phyloP scores from a whole-genome alignment of 2,888 invertebrate genomes.

The Timema podura region DNA sequence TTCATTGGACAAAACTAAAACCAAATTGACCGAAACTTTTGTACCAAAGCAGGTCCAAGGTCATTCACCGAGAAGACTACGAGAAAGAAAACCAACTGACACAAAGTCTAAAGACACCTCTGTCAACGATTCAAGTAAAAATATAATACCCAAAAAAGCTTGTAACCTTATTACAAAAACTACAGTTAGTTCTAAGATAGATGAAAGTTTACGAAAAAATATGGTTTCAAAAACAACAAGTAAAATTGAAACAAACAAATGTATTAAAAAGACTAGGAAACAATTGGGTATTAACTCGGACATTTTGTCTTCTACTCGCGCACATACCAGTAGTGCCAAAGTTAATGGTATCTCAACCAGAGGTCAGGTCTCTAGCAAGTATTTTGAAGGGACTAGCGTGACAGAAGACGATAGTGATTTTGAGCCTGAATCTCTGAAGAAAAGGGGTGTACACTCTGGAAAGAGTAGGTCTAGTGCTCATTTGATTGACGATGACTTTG shows the following conservation, averaged over 20 bases:
- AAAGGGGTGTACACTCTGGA: background rate
- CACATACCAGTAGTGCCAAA: no score
- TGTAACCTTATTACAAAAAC: no score
- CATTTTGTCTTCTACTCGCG: no score
- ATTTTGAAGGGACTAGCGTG: background rate
- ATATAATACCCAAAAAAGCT: no score
- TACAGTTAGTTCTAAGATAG: conserved; percentile 7
- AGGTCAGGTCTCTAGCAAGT: background rate
- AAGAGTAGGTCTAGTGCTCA: conserved; percentile 1
- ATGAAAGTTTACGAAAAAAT: conserved; percentile 4
- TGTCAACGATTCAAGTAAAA: background rate
- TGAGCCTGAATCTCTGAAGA: conserved; percentile 4
- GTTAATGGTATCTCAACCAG: no score
- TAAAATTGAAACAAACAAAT: background rate
- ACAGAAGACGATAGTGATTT: conserved; percentile 11
- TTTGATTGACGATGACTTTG: conserved; percentile 30
- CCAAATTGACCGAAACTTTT: no score
- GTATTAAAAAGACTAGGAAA: background rate
- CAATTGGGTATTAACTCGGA: no score
- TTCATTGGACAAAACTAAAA: no score
- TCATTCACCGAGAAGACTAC: background rate
- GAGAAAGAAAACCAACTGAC: background rate
- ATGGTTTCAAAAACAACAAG: background rate
- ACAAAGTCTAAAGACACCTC: conserved; percentile 19
- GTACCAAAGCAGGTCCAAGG: no score